Evolutionary conservation across 2,113 vertebrate genomes (phyloP).

Genomic region (Anarrhichthys ocellatus): DNA sequence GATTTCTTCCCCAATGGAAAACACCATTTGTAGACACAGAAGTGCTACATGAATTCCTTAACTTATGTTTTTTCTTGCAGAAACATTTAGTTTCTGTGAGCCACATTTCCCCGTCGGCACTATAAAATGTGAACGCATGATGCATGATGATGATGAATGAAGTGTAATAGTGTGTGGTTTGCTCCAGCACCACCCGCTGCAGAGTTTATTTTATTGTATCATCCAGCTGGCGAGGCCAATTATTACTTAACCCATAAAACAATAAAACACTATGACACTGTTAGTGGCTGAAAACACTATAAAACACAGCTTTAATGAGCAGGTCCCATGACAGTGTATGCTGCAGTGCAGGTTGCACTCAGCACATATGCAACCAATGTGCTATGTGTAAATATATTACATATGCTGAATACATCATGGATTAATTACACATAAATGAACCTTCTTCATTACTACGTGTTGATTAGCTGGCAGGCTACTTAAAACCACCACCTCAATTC

Average conservation of each 20-base stretch:
- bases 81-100: conserved; percentile 9
- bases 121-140: conserved; percentile 6
- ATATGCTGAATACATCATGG: background rate
- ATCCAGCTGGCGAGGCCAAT: conserved; percentile 58
- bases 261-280: conserved; percentile 47
- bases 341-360: conserved; percentile 12
- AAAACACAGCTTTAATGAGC: conserved; percentile 58
- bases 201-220: conserved; percentile 20
- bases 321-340: conserved; percentile 39
- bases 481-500: background rate
- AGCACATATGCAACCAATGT: background rate
- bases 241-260: conserved; percentile 55
- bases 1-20: background rate
- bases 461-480: background rate
- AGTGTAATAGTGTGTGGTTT: conserved; percentile 7
- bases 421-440: background rate
- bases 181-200: conserved; percentile 3
- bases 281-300: conserved; percentile 46
- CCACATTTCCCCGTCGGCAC: conserved; percentile 28
- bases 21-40: background rate
- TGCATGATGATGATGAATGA: background rate
- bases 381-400: conserved; percentile 9
- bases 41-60: background rate
- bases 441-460: background rate
- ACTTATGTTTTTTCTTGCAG: background rate